These are phyloP conservation scores for Amblyteles armatorius DNA, from an alignment of 2,888 invertebrate genomes.

Conservation along the genomic window DNA sequence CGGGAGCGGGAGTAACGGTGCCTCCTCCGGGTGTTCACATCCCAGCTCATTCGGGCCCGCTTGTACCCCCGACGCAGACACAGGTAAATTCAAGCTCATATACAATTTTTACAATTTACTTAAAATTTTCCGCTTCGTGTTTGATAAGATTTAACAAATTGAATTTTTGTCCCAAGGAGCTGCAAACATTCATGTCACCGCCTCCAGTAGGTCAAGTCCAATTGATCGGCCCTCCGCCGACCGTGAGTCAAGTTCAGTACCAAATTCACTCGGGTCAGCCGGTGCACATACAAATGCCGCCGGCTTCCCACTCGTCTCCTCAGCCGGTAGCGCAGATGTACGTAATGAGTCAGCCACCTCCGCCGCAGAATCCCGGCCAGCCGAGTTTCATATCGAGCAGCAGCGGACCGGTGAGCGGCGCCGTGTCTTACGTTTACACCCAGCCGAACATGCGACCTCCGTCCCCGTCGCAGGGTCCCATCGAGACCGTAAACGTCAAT, in stretches of 20 bases:
- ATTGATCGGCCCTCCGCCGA: slow-evolving; percentile 82
- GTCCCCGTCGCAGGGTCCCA: slow-evolving; percentile 80
- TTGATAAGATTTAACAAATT: neutral
- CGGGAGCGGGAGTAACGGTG: slow-evolving; percentile 79
- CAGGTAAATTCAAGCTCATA: slow-evolving; percentile 76
- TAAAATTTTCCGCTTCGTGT: neutral
- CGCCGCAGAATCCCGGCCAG: slow-evolving; percentile 75
- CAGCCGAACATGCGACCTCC: slow-evolving; percentile 80
- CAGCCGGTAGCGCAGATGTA: slow-evolving; percentile 83
- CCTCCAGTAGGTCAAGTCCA: slow-evolving; percentile 82
- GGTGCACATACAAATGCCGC: slow-evolving; percentile 79
- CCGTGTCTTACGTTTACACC: slow-evolving; percentile 83
- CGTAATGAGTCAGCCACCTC: slow-evolving; percentile 83
- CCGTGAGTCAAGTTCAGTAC: slow-evolving; percentile 83
- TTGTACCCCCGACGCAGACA: slow-evolving; percentile 81
- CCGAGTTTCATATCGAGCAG: slow-evolving; percentile 78
- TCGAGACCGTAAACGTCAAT: slow-evolving; percentile 82
- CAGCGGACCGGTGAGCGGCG: slow-evolving; percentile 75
- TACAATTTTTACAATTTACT: too few species aligned
- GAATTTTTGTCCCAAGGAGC: slow-evolving; percentile 74
- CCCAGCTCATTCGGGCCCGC: slow-evolving; percentile 82
- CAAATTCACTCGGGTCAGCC: slow-evolving; percentile 83
- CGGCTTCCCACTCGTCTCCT: slow-evolving; percentile 80
- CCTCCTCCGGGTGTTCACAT: slow-evolving; percentile 84
- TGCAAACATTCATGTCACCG: slow-evolving; percentile 82